Percentiles rank a stretch among this genome's conserved stretches.
These are phyloP conservation scores for Uria lomvia DNA, from an alignment of 2,113 vertebrate species.

Conservation along the genomic window DNA sequence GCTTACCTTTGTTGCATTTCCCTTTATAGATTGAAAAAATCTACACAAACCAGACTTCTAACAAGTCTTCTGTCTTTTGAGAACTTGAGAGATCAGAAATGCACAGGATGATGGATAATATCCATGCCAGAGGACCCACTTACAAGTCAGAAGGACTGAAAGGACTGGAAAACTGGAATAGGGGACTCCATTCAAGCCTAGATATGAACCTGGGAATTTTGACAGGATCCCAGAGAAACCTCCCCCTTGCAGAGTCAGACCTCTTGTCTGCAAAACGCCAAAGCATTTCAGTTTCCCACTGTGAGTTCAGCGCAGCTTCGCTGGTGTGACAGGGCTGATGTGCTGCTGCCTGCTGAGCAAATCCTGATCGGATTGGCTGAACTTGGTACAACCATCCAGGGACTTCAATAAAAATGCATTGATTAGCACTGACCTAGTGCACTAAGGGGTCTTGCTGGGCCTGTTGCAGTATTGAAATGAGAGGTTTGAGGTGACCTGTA, in stretches of 20 bases:
- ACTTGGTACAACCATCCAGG: background rate
- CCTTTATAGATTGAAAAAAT: background rate
- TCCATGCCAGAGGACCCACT: background rate
- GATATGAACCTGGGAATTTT: background rate
- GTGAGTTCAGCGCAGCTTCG: background rate
- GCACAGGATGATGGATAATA: background rate
- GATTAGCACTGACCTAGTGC: background rate
- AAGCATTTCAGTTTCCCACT: background rate
- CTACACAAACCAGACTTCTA: background rate
- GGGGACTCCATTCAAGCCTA: background rate
- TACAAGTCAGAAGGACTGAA: background rate
- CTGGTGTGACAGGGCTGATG: background rate
- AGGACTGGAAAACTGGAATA: background rate
- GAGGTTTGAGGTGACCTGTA: background rate
- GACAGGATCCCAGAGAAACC: background rate
- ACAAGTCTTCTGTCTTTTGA: background rate
- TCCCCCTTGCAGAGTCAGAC: background rate
- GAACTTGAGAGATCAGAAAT: background rate
- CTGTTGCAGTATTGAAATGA: background rate
- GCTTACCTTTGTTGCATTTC: background rate
- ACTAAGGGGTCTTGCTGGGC: background rate
- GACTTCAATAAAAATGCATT: background rate
- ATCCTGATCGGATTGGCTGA: background rate
- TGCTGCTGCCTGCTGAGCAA: background rate
- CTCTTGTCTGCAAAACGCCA: background rate